Evolutionary conservation across 2,113 vertebrate genomes (phyloP).

Genomic region (Desmodus rotundus): DNA sequence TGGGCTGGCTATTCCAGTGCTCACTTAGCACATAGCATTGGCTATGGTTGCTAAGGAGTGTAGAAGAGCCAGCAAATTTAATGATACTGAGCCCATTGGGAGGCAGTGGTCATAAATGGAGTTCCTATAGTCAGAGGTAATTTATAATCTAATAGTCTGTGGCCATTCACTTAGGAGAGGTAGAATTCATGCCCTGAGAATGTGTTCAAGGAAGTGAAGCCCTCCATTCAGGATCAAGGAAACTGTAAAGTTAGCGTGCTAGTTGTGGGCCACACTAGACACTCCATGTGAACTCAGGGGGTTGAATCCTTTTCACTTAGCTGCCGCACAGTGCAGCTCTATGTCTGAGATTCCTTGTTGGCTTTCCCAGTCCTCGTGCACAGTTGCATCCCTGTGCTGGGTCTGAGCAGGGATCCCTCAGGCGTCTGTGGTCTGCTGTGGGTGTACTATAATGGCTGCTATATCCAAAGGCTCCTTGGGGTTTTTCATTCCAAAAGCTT

Average conservation of each 20-base stretch:
- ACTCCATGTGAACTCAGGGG: neutral
- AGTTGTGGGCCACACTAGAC: neutral
- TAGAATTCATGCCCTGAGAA: neutral
- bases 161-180: neutral
- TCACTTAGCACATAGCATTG: neutral
- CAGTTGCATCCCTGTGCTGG: neutral
- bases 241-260: neutral
- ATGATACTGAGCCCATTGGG: too few relatives aligned
- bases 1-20: neutral
- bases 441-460: rapidly evolving
- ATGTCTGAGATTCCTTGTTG: neutral
- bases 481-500: neutral
- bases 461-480: neutral
- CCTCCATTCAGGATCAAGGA: neutral
- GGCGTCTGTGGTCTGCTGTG: neutral
- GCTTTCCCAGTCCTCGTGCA: neutral
- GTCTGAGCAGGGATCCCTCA: neutral
- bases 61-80: neutral
- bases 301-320: neutral
- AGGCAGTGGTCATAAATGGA: neutral
- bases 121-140: neutral
- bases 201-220: neutral
- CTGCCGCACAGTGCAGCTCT: neutral
- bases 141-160: neutral
- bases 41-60: neutral